Evolutionary conservation across 1,140 invertebrate genomes (phyloP), one percentile per base, ranked within the genome.

Genomic region (Nomia melanderi): DNA sequence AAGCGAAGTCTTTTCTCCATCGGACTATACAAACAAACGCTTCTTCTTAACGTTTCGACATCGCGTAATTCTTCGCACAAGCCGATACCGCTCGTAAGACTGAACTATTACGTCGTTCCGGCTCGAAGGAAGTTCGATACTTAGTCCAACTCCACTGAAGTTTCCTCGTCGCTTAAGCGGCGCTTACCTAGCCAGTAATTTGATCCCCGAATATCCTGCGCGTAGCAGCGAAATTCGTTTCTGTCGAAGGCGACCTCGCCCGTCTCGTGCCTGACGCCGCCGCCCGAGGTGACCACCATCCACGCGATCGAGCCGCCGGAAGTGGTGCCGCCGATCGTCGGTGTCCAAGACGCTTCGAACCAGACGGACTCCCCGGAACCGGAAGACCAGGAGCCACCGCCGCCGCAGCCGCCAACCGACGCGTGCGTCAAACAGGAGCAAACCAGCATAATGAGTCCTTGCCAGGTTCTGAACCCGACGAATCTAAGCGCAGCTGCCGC

Each of bases 311-410:
- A 92, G 33, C 78, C 82, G 23, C 77, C 86, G 29, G 86, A 88
- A 59, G 76, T 74, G 33, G 76, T 67, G 17, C 75, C 87, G 17
- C 73, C 87, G 36, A 85, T 88, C 8, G 62, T 84, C 14, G 93
- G 93, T 23, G 96, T 96, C 59, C 95, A 95, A 89, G 96, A 97
- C 83, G 96, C 96, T 0, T 96, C 95, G 23, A 96, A 96, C 87
- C 96, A 97, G 91, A 96, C 96, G 0, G 96, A 96, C 78, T 93
- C 94, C 1, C 93, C 94, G 25, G 79, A 85, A 1, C 87, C 89
- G 8, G 92, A 93, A 5, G 92, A 93, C 7, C 82, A 73, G 9
- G 73, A 82, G 0, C n/a, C 57, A 20, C 41, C 47, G 8, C 17
- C 47, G 47, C 47, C 20, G 0, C 20, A 79, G 6, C 71, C 79